These are phyloP conservation scores for Notolabrus celidotus DNA, from an alignment of 2,797 vertebrate species.

Conservation along the genomic window DNA sequence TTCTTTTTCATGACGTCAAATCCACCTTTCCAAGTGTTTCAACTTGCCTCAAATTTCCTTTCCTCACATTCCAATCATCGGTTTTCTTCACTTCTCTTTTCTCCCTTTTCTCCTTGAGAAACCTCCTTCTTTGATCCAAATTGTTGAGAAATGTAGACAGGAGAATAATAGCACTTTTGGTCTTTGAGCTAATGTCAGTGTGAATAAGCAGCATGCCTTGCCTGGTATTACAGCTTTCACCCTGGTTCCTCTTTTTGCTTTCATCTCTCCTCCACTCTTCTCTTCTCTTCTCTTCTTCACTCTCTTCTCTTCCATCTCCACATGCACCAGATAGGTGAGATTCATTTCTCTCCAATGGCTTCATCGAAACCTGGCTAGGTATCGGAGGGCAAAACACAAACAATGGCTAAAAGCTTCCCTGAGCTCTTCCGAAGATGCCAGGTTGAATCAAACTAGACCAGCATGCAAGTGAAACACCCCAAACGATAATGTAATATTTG, in stretches of 20 bases:
- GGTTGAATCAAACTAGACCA: constrained; percentile 71
- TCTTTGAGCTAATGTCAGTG: constrained; percentile 43
- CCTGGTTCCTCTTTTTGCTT: constrained; percentile 4
- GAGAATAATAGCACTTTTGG: constrained; percentile 32
- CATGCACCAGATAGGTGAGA: constrained; percentile 30
- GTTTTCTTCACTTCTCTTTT: not conserved
- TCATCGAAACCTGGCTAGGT: constrained; percentile 43
- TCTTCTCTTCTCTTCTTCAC: not conserved
- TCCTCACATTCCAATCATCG: not conserved
- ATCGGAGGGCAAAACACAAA: constrained; percentile 39
- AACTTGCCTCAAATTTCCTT: constrained; percentile 20
- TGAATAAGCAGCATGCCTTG: constrained; percentile 23
- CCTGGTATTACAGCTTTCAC: constrained; percentile 41
- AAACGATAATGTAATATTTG: constrained; percentile 67
- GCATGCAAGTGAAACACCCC: constrained; percentile 67
- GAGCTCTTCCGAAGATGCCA: constrained; percentile 67
- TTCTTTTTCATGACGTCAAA: constrained; percentile 9
- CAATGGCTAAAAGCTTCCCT: constrained; percentile 59
- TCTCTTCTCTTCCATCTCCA: constrained; percentile 3
- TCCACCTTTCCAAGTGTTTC: constrained; percentile 30
- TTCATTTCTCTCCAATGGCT: constrained; percentile 62
- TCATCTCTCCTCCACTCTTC: constrained; percentile 11
- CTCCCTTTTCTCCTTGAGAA: constrained; percentile 14
- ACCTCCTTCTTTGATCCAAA: constrained; percentile 47
- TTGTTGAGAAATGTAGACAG: constrained; percentile 11